A percentile compares a stretch with the other conserved stretches of the same genome.
phyloP scores from a whole-genome alignment of 1,140 invertebrate genomes.

The Caenorhabditis inopinata region DNA sequence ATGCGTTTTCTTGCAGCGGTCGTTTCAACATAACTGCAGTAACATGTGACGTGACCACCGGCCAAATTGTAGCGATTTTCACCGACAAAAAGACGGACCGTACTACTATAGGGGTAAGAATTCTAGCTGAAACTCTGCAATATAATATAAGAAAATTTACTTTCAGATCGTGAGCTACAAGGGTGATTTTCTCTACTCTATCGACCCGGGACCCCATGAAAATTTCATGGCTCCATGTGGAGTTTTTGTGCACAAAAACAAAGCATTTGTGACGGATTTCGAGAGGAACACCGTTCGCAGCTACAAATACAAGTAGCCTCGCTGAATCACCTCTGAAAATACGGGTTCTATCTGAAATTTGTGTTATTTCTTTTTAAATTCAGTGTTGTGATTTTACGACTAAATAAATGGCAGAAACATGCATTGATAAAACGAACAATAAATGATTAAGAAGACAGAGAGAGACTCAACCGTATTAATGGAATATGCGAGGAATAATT shows the following conservation, averaged over 20 bases:
- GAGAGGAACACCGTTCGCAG: conserved; percentile 30
- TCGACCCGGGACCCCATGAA: conserved; percentile 31
- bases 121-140: neutral
- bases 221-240: conserved; percentile 30
- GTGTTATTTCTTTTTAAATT: neutral
- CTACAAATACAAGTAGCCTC: conserved; percentile 32
- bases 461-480: neutral
- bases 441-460: neutral
- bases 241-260: conserved; percentile 27
- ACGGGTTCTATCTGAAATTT: neutral
- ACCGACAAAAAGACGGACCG: conserved; percentile 21
- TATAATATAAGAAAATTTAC: neutral
- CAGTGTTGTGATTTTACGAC: no score
- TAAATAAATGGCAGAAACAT: no score
- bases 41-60: neutral
- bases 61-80: conserved; percentile 32
- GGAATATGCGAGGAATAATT: neutral
- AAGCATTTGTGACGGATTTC: conserved; percentile 34
- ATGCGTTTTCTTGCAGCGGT: neutral
- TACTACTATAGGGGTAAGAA: neutral
- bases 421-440: no score
- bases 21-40: conserved; percentile 10
- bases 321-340: neutral
- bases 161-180: conserved; percentile 37
- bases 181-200: conserved; percentile 35